phyloP scores from a whole-genome alignment of 2,888 invertebrate species.

The Microplitis deprimator region DNA sequence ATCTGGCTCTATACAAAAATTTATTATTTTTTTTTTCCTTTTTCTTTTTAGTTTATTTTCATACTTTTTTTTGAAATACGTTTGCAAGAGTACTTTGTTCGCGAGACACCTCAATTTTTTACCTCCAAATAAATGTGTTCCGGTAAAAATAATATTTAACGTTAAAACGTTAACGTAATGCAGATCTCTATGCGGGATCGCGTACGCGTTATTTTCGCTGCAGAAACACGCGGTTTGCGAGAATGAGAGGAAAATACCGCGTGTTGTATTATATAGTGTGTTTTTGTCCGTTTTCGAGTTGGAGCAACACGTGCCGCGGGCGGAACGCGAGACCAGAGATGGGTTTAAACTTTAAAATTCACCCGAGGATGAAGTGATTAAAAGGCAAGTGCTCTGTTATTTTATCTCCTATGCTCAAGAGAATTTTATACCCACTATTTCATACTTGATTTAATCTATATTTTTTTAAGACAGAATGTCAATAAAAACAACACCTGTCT shows the following conservation, averaged over 20 bases:
- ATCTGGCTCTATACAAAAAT: no score
- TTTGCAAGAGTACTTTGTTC: constrained; percentile 59
- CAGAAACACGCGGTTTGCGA: background rate
- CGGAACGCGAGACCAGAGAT: constrained; percentile 6
- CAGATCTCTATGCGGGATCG: constrained; percentile 10
- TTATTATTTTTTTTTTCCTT: no score
- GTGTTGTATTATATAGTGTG: background rate
- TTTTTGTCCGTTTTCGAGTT: constrained; percentile 22
- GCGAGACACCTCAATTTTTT: constrained; percentile 56
- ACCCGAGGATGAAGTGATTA: constrained; percentile 41
- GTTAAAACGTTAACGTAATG: constrained; percentile 56
- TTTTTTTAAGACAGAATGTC: no score
- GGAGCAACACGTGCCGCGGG: constrained; percentile 39
- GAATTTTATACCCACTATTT: no score
- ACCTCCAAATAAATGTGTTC: constrained; percentile 61
- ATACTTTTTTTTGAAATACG: constrained; percentile 55
- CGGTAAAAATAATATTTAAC: constrained; percentile 66
- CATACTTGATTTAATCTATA: no score
- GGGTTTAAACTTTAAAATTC: constrained; percentile 36
- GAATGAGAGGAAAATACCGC: background rate
- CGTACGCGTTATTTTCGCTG: constrained; percentile 23
- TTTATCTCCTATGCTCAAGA: constrained; percentile 6
- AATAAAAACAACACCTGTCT: no score
- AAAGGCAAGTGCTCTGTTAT: constrained; percentile 35
- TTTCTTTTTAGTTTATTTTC: no score